Evolutionary conservation across 2,888 invertebrate species (phyloP).

Genomic region (Limnephilus lunatus): DNA sequence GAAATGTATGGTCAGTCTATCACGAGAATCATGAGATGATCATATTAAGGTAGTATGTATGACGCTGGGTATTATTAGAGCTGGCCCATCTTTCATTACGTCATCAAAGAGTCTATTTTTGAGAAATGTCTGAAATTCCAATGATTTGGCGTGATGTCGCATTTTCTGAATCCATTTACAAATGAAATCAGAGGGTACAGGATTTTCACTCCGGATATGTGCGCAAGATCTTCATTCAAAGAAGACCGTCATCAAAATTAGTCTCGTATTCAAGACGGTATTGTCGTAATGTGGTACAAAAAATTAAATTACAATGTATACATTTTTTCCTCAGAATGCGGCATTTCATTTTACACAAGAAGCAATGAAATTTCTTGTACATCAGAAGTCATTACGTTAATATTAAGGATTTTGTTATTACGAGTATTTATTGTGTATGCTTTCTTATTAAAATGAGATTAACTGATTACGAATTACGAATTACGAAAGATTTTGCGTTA

Average conservation of each 20-base stretch:
- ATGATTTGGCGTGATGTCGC: neutral
- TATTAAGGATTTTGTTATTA: too few species aligned
- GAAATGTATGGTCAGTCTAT: conserved; percentile 2
- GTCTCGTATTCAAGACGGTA: neutral
- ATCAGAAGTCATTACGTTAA: too few species aligned
- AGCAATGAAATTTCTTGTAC: too few species aligned
- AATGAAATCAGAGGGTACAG: neutral
- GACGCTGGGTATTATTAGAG: neutral
- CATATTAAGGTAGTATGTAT: neutral
- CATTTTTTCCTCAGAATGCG: too few species aligned
- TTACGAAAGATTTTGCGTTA: neutral
- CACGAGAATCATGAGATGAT: neutral
- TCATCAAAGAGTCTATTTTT: neutral
- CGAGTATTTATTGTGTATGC: too few species aligned
- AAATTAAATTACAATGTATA: neutral
- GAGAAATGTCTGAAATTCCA: neutral
- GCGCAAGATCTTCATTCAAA: neutral
- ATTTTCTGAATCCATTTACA: neutral
- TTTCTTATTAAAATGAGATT: neutral
- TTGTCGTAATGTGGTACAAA: neutral
- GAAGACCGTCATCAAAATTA: neutral
- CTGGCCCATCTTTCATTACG: neutral
- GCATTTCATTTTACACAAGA: too few species aligned
- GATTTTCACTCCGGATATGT: neutral
- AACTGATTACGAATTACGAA: neutral